A percentile compares a stretch with the other conserved stretches of the same genome.
These are phyloP conservation scores for Serinus canaria DNA, from an alignment of 2,113 vertebrate species.

Conservation along the genomic window DNA sequence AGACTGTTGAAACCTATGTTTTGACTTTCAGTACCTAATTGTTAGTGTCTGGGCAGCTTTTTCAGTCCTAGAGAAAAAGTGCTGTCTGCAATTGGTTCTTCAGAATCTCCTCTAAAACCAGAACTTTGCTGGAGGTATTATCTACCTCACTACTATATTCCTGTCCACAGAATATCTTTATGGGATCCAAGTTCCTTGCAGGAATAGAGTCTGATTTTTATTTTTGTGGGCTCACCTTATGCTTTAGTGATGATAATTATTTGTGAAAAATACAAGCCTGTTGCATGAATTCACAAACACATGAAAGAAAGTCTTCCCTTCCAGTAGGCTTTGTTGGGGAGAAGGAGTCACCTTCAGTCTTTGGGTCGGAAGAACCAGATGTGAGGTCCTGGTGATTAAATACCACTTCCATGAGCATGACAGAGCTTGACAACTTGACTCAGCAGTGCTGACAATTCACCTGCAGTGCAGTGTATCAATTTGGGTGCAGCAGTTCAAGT, in stretches of 20 bases:
- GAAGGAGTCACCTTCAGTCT: background rate
- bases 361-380: background rate
- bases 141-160: background rate
- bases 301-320: background rate
- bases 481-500: background rate
- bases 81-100: background rate
- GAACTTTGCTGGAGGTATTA: background rate
- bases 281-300: background rate
- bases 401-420: background rate
- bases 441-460: background rate
- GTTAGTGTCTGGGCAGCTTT: background rate
- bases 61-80: background rate
- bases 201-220: background rate
- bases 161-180: accelerated
- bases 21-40: background rate
- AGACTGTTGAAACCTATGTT: background rate
- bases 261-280: background rate
- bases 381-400: background rate
- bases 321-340: background rate
- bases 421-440: background rate
- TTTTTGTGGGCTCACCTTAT: background rate
- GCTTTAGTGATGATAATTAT: background rate
- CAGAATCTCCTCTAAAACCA: background rate
- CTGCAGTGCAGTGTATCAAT: background rate
- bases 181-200: background rate